Base-by-base conservation (phyloP, 2,888 invertebrate species). In the Andrena praecox region DNA sequence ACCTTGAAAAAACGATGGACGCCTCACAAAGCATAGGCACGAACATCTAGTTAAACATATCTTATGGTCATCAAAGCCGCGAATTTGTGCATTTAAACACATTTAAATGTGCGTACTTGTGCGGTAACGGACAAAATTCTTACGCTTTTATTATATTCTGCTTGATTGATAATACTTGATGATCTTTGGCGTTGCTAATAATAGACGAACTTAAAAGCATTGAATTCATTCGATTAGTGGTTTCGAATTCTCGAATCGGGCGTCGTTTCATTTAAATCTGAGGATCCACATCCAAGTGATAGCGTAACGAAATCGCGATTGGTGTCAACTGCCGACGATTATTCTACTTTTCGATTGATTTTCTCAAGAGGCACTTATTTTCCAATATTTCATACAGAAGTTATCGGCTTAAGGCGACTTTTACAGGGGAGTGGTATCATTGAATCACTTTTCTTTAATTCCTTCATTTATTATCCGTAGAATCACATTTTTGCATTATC, bases 31-130 rank as follows among this genome's bases (percentile, higher is more conserved):
- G 48, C 27, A 31, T 67, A 5, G 5, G 20, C 5, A 29, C 8
- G 50, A 20, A 31, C n/a, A 31, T 67, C 66, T 67, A 67, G 50
- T 5, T 67, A 50, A 10, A 50, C 7, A 12, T n/a, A 67, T n/a
- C 7, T 52, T n/a, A 52, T 52, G n/a, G 20, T 52, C 8, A 52
- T 20, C 20, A 20, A 6, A 52, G 8, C 20, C 20, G n/a, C 52
- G n/a, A 20, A 20, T 5, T 42, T 42, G 4, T 42, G 42, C 12
- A 42, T 42, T 42, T 42, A 42, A 42, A 12, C 42, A 12, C 12
- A 42, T 42, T 42, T 42, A 12, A 42, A 16, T 16, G 42, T 42
- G 42, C 42, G 16, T 4, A 16, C 1, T 42, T 42, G 12, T 12
- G 4, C 4, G 42, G 42, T 42, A 42, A 12, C 12, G 42, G 12